Conservation (phyloP, 2,113 vertebrate species). For the Calidris pugnax region DNA sequence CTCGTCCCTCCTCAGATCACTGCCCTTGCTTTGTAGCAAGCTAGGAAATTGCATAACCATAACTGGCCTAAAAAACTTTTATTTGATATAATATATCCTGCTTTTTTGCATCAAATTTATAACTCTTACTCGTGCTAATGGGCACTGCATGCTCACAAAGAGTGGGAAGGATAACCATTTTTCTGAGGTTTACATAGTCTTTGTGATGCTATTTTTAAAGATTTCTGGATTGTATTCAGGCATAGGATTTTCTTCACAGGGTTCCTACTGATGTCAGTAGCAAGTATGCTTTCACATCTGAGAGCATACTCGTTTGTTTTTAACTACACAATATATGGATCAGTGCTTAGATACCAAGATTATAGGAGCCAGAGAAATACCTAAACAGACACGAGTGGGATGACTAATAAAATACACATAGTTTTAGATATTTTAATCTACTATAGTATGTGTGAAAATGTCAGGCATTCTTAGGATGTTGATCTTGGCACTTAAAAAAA, state of each 20-base stretch:
- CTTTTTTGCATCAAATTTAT: background rate
- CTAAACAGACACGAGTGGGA: background rate
- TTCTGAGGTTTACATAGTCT: background rate
- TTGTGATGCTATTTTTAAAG: background rate
- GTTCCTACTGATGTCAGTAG: background rate
- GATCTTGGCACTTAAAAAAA: background rate
- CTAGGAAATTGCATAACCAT: background rate
- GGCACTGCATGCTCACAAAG: background rate
- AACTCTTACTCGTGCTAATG: background rate
- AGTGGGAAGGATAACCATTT: background rate
- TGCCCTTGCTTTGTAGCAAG: background rate
- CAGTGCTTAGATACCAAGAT: background rate
- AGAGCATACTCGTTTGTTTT: background rate
- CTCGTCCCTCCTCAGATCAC: background rate
- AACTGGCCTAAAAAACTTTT: background rate
- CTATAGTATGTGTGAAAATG: background rate
- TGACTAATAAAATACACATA: background rate
- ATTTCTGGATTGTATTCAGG: background rate
- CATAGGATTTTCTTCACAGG: background rate
- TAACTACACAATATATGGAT: background rate
- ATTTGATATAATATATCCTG: background rate
- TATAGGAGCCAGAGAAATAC: background rate
- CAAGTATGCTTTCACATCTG: background rate
- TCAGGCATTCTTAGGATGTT: background rate
- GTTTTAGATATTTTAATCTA: background rate